Base-by-base conservation (phyloP, 2,888 invertebrate genomes). In the Bruchidius siliquastri region DNA sequence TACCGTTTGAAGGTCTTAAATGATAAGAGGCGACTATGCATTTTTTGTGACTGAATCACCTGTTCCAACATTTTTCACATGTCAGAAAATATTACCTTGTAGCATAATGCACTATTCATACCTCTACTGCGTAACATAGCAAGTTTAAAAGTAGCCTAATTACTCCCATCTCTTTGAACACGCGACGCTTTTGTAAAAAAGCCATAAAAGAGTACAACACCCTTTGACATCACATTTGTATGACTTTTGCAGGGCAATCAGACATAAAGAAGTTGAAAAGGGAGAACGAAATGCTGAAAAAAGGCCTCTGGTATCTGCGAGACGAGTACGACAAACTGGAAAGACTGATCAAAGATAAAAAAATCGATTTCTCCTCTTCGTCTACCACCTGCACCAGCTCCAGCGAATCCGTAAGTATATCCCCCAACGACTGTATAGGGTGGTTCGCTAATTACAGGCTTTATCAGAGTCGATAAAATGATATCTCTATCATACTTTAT, bases 321-420 rank as follows among this genome's bases (percentile, higher is more conserved):
- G 96, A 96, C 85, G 96, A 96, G 86, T 96, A 96, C 86, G 96
- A 96, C 85, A 91, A 94, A 72, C 88, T 96, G 80, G 95, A 96
- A 86, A 92, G 92, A 81, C 89, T 95, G 84, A 89, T 96, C 82
- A 92, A 92, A 74, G 91, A 88, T 77, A 88, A 83, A 77, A 85
- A 85, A 74, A 80, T 85, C 69, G 84, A 84, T 72, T 84, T 84
- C 74, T 85, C 86, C 0, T 85, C 86, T 6, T 87, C 85, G 3
- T 90, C 90, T 83, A 90, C 90, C 85, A 89, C 89, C 80, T 89
- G 88, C 76, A 89, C 88, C 86, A 88, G 89, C 82, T 90, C 90
- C 22, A 80, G 80, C 72, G 80, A 80, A 20, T 77, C 80, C 73
- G 80, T 80, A 76, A 78, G 77, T 73, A 26, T 49, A 68, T 68